Evolutionary conservation across 2,888 invertebrate species (phyloP).

Genomic region (Empis livida): DNA sequence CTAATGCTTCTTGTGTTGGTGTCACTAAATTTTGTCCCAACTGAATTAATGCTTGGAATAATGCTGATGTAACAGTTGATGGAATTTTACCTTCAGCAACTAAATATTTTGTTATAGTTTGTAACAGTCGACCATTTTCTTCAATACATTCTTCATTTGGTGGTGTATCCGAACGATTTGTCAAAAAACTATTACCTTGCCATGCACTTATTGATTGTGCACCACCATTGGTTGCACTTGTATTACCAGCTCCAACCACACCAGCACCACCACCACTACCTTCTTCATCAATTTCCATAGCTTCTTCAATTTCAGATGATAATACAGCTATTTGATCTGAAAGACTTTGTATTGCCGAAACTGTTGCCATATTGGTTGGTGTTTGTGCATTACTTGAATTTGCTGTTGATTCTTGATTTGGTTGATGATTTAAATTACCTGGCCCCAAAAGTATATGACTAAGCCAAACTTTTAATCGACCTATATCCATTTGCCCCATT

Average conservation of each 20-base stretch:
- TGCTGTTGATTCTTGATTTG: conserved; percentile 32
- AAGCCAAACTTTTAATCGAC: conserved; percentile 50
- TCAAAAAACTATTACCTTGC: conserved; percentile 36
- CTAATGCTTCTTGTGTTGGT: conserved; percentile 50
- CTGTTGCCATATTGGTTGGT: conserved; percentile 38
- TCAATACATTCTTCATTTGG: conserved; percentile 34
- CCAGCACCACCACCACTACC: conserved; percentile 23
- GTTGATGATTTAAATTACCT: conserved; percentile 22
- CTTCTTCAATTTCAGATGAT: conserved; percentile 23
- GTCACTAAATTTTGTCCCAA: conserved; percentile 53
- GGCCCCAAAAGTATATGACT: conserved; percentile 52
- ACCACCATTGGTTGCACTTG: conserved; percentile 11
- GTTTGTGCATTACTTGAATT: conserved; percentile 41
- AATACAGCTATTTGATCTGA: conserved; percentile 30
- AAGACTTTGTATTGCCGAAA: conserved; percentile 34
- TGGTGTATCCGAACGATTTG: conserved; percentile 35
- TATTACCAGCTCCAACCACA: conserved; percentile 15
- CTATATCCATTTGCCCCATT: conserved; percentile 49
- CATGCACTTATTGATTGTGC: conserved; percentile 24
- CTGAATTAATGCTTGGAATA: conserved; percentile 61
- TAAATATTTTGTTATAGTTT: conserved; percentile 57
- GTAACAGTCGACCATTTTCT: conserved; percentile 57
- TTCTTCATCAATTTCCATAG: conserved; percentile 38
- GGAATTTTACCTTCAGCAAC: conserved; percentile 47
- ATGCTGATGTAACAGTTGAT: conserved; percentile 33